Evolutionary conservation across 2,888 invertebrate species (phyloP).

Genomic region (Melinopterus prodromus): DNA sequence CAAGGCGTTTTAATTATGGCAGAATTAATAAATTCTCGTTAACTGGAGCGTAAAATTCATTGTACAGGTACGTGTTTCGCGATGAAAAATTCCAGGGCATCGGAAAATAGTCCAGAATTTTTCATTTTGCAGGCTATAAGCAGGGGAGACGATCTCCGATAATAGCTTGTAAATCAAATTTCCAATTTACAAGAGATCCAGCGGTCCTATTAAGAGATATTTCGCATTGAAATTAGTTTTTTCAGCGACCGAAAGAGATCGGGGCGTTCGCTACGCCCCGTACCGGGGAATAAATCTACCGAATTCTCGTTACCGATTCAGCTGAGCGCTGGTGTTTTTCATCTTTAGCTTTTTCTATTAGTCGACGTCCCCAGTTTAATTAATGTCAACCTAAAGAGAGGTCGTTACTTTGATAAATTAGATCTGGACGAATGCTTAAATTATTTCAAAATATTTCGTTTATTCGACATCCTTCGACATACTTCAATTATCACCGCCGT

Average conservation of each 20-base stretch:
- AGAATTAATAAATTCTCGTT: not conserved
- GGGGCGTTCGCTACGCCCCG: not conserved
- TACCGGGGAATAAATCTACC: not conserved
- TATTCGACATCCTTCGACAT: not conserved
- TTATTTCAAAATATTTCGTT: not conserved
- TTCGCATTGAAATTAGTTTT: conserved; percentile 4
- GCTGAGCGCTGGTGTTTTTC: not conserved
- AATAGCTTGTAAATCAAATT: not conserved
- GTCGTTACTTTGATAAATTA: not conserved
- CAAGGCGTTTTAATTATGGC: not conserved
- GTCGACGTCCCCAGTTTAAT: not conserved
- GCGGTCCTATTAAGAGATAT: conserved; percentile 4
- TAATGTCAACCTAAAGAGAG: not conserved
- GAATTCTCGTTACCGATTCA: not conserved
- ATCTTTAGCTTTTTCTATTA: not conserved
- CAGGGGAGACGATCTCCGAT: not conserved
- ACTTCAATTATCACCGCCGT: not conserved
- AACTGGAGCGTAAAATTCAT: not conserved
- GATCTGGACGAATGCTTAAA: not conserved
- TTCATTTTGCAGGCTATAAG: not conserved
- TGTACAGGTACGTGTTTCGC: not conserved
- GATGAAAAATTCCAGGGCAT: not conserved
- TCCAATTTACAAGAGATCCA: not conserved
- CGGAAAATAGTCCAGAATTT: not conserved
- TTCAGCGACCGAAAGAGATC: not conserved